These are phyloP conservation scores for Arnoldichthys spilopterus DNA, from an alignment of 2,797 vertebrate species.

Conservation along the genomic window DNA sequence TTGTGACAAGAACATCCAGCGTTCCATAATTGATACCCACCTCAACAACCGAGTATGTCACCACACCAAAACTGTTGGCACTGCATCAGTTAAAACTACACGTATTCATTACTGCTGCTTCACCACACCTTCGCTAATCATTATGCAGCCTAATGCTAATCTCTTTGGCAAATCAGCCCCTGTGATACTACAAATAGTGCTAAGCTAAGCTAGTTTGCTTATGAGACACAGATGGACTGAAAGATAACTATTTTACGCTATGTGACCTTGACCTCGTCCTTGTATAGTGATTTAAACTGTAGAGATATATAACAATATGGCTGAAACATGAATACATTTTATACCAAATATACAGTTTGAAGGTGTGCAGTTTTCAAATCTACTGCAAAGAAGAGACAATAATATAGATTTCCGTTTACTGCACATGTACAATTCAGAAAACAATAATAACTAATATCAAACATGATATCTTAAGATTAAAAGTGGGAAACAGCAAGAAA, in stretches of 20 bases:
- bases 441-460: no score
- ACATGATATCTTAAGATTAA: no score
- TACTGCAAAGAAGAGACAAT: no score
- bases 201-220: constrained; percentile 2
- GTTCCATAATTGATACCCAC: neutral
- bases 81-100: neutral
- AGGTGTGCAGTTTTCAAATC: no score
- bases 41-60: neutral
- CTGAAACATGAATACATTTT: no score
- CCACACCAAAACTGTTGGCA: neutral
- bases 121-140: neutral
- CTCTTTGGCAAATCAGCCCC: neutral
- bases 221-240: neutral
- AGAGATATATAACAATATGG: no score
- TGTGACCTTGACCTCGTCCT: neutral
- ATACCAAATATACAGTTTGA: no score
- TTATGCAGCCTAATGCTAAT: neutral
- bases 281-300: neutral
- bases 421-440: no score
- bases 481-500: no score
- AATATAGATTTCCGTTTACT: no score
- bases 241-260: neutral
- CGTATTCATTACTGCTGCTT: neutral
- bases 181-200: neutral
- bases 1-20: neutral